These are phyloP conservation scores for Invenusta paracnida DNA, from an alignment of 2,888 invertebrate genomes.

Conservation along the genomic window DNA sequence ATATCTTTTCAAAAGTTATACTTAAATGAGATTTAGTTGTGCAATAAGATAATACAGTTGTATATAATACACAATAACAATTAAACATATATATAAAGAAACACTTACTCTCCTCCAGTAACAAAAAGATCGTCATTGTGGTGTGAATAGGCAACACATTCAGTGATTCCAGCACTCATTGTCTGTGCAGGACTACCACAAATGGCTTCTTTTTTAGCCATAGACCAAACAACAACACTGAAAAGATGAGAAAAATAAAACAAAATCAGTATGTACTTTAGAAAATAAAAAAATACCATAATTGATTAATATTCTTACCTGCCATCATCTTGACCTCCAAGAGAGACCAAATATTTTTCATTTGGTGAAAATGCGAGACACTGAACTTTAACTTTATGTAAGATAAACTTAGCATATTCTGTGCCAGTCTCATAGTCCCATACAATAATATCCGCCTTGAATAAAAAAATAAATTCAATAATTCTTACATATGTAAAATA, in stretches of 20 bases:
- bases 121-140: slow-evolving; percentile 57
- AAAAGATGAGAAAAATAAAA: slow-evolving; percentile 42
- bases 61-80: no score
- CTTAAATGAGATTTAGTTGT: no score
- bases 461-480: slow-evolving; percentile 28
- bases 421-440: slow-evolving; percentile 74
- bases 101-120: slow-evolving; percentile 61
- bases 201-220: slow-evolving; percentile 65
- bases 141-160: slow-evolving; percentile 63
- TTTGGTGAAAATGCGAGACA: slow-evolving; percentile 76
- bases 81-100: no score
- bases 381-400: slow-evolving; percentile 83
- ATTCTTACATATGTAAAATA: background rate
- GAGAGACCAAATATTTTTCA: slow-evolving; percentile 74
- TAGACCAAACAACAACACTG: slow-evolving; percentile 78
- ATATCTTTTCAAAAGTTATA: no score
- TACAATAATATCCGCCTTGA: slow-evolving; percentile 71
- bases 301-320: no score
- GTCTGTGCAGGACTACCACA: slow-evolving; percentile 67
- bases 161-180: slow-evolving; percentile 71
- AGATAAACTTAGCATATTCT: slow-evolving; percentile 69
- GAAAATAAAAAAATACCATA: no score
- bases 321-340: slow-evolving; percentile 85
- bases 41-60: no score
- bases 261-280: no score